Conservation (phyloP, 2,113 vertebrate species). For the Calidris pugnax region DNA sequence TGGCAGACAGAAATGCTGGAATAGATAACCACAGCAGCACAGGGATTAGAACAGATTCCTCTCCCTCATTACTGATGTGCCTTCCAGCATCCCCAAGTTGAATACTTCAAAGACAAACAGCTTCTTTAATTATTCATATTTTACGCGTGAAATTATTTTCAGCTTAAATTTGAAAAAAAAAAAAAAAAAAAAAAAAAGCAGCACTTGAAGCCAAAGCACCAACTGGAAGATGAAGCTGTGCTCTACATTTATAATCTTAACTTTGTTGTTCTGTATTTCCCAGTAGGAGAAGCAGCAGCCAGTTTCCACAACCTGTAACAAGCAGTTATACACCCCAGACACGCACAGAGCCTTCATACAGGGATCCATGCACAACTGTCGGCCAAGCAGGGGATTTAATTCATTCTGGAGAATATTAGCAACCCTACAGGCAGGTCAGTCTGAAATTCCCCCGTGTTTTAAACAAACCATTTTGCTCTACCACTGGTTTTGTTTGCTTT, state of each 20-base stretch:
- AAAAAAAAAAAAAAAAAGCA: background rate
- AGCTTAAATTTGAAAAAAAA: background rate
- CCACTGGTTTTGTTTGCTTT: background rate
- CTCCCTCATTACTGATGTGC: background rate
- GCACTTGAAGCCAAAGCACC: background rate
- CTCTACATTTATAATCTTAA: background rate
- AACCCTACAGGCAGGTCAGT: background rate
- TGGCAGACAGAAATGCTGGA: background rate
- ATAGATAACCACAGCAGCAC: background rate
- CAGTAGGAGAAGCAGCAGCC: background rate
- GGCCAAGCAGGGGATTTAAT: background rate
- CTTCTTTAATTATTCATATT: conserved; percentile 40
- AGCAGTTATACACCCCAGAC: background rate
- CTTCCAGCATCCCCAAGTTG: background rate
- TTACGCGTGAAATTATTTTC: background rate
- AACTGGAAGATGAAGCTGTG: background rate
- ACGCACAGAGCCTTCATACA: background rate
- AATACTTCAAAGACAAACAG: conserved; percentile 36
- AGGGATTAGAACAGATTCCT: conserved; percentile 1
- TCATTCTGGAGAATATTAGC: background rate
- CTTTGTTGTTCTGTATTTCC: background rate
- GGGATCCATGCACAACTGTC: background rate
- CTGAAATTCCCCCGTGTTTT: background rate
- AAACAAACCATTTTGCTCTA: background rate
- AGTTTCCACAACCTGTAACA: background rate